Percentiles rank a stretch among this genome's conserved stretches.
Conservation (phyloP, 2,888 invertebrate genomes). For the Petrolisthes manimaculis region DNA sequence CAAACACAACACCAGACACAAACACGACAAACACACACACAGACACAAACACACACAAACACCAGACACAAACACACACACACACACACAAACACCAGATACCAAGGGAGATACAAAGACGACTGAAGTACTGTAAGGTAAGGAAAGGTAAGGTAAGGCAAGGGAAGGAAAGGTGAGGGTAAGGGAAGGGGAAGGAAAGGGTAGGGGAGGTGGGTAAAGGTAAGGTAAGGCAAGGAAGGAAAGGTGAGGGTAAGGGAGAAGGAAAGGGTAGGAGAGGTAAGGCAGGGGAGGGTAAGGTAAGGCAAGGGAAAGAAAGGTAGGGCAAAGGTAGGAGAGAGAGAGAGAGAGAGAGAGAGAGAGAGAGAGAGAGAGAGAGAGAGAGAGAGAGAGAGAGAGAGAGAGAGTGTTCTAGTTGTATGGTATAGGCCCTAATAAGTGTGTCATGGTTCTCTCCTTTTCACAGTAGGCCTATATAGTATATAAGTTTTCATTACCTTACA, state of each 20-base stretch:
- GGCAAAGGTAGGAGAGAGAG: conserved; percentile 15
- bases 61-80: neutral
- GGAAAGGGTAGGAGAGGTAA: neutral
- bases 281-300: too few relatives aligned
- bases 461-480: too few relatives aligned
- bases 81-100: conserved; percentile 8
- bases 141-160: neutral
- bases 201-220: neutral
- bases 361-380: conserved; percentile 26
- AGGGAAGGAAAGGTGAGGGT: too few relatives aligned
- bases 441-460: too few relatives aligned
- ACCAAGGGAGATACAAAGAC: neutral
- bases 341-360: conserved; percentile 25
- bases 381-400: neutral
- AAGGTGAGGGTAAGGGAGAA: neutral
- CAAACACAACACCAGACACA: too few relatives aligned
- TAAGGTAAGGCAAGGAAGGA: neutral
- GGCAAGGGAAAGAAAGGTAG: too few relatives aligned
- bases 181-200: neutral
- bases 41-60: neutral
- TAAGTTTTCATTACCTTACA: too few relatives aligned
- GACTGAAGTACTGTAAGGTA: neutral
- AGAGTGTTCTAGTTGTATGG: too few relatives aligned
- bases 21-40: too few relatives aligned
- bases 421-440: too few relatives aligned